Conservation (phyloP, 1,140 invertebrate species). For the Drosophila equinoxialis region DNA sequence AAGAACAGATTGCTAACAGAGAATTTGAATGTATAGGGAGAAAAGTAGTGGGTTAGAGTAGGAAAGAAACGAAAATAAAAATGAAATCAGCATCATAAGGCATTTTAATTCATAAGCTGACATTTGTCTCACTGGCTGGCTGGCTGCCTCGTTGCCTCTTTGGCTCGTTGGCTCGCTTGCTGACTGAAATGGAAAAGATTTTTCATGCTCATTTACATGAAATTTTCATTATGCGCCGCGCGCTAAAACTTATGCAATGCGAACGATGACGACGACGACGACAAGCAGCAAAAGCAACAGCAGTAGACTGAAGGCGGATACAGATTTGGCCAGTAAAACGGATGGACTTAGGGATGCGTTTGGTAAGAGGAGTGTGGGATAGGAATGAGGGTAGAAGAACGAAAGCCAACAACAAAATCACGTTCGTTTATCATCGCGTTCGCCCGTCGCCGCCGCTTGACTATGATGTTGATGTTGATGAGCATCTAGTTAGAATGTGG, state of each 20-base stretch:
- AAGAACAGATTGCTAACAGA: constrained; percentile 51
- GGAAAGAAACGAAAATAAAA: constrained; percentile 34
- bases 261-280: constrained; percentile 6
- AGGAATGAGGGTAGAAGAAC: constrained; percentile 12
- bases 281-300: not conserved
- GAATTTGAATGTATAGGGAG: constrained; percentile 7
- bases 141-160: constrained; percentile 44
- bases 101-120: constrained; percentile 83
- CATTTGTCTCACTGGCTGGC: constrained; percentile 70
- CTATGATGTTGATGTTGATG: constrained; percentile 77
- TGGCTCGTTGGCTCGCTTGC: constrained; percentile 33
- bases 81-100: constrained; percentile 63
- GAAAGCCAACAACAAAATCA: constrained; percentile 77
- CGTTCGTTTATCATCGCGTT: constrained; percentile 76
- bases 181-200: constrained; percentile 78
- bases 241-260: constrained; percentile 70
- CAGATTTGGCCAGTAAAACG: constrained; percentile 56
- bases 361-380: not conserved
- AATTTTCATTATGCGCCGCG: constrained; percentile 80
- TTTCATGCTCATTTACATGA: constrained; percentile 83
- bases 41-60: not conserved
- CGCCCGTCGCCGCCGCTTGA: constrained; percentile 62
- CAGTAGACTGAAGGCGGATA: constrained; percentile 21
- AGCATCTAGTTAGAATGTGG: constrained; percentile 65
- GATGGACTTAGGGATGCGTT: not conserved